These are phyloP conservation scores for Deilephila elpenor DNA, from an alignment of 2,888 invertebrate genomes.

Conservation along the genomic window DNA sequence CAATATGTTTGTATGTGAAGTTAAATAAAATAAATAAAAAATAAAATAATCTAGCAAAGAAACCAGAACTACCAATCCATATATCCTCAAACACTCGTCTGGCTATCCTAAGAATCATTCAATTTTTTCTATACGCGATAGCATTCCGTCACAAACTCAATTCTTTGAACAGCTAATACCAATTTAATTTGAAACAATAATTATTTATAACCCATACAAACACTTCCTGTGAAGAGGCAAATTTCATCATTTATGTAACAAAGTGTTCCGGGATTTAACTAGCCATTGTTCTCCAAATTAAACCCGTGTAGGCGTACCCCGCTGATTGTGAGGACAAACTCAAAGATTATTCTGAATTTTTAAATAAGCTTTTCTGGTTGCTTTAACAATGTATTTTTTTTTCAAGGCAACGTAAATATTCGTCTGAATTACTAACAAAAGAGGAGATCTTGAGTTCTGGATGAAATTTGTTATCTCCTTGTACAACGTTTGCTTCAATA, in stretches of 20 bases:
- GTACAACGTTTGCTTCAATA: no score
- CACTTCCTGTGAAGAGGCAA: background rate
- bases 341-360: background rate
- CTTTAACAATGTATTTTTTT: no score
- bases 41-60: no score
- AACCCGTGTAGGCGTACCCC: background rate
- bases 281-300: constrained; percentile 12
- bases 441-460: no score
- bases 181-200: background rate
- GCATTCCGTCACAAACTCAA: background rate
- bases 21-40: no score
- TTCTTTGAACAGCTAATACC: background rate
- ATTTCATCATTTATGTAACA: constrained; percentile 23
- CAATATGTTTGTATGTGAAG: no score
- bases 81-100: no score
- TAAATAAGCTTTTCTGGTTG: background rate
- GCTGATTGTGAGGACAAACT: background rate
- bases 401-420: no score
- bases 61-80: no score
- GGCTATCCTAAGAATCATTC: background rate
- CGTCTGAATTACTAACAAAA: no score
- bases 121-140: background rate
- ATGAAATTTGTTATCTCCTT: no score
- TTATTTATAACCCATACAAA: constrained; percentile 3
- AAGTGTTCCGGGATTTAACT: constrained; percentile 16